phyloP scores from a whole-genome alignment of 2,888 invertebrate species.

The Hesperia comma region DNA sequence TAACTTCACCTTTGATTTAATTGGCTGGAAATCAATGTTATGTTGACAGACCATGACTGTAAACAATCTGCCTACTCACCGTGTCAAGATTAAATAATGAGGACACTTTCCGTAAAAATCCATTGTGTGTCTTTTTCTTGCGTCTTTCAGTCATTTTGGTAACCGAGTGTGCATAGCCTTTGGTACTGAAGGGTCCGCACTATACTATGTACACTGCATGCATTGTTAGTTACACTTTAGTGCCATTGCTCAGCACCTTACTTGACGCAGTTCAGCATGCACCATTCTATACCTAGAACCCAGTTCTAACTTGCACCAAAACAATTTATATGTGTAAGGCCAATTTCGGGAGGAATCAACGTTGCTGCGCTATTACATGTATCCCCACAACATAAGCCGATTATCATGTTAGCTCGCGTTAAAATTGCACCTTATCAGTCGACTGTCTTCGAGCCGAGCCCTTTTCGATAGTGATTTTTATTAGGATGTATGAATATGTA shows the following conservation, averaged over 20 bases:
- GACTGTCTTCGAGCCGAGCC: slow-evolving; percentile 74
- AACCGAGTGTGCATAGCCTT: slow-evolving; percentile 75
- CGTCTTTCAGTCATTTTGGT: slow-evolving; percentile 82
- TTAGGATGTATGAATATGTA: slow-evolving; percentile 71
- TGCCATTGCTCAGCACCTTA: slow-evolving; percentile 77
- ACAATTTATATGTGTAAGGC: slow-evolving; percentile 65
- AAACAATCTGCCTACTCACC: slow-evolving; percentile 87
- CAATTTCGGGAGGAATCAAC: slow-evolving; percentile 60
- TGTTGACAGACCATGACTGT: slow-evolving; percentile 38
- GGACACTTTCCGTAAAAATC: slow-evolving; percentile 95
- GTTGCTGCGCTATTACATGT: slow-evolving; percentile 59
- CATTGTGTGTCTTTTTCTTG: slow-evolving; percentile 84
- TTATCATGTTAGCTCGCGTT: slow-evolving; percentile 74
- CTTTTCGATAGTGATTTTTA: slow-evolving; percentile 79
- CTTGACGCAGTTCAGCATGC: slow-evolving; percentile 77
- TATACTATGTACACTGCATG: slow-evolving; percentile 84
- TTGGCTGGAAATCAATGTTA: slow-evolving; percentile 39
- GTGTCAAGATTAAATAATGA: slow-evolving; percentile 93
- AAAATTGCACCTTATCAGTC: slow-evolving; percentile 76
- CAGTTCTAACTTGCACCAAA: slow-evolving; percentile 82
- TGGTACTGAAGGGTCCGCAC: slow-evolving; percentile 64
- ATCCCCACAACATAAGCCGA: slow-evolving; percentile 69
- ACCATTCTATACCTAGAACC: slow-evolving; percentile 83
- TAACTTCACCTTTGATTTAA: slow-evolving; percentile 40
- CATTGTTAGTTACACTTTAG: slow-evolving; percentile 83